Percentiles rank a stretch among this genome's conserved stretches.
Conservation (phyloP, 2,113 vertebrate species). For the Caracal caracal region DNA sequence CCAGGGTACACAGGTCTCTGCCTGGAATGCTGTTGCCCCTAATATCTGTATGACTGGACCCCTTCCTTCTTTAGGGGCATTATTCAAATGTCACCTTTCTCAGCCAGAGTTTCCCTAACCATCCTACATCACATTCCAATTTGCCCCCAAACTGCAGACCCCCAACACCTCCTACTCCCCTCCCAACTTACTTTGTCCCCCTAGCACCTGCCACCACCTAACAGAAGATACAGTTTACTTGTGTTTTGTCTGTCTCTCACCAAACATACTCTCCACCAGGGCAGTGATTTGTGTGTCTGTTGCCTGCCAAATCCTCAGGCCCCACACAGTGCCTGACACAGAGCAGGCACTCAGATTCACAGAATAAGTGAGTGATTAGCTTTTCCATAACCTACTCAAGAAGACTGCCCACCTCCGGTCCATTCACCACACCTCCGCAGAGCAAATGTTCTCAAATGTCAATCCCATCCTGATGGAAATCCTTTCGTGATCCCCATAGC, state of each 20-base stretch:
- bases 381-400: neutral
- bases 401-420: neutral
- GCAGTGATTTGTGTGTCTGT: neutral
- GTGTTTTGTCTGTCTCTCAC: neutral
- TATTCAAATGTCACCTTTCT: neutral
- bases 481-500: neutral
- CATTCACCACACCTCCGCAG: neutral
- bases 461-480: neutral
- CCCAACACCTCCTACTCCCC: neutral
- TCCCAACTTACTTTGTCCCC: neutral
- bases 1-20: neutral
- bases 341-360: neutral
- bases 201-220: neutral
- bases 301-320: neutral
- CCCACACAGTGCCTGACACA: neutral
- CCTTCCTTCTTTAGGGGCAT: neutral
- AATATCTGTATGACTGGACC: neutral
- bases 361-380: neutral
- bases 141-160: neutral
- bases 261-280: neutral
- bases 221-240: neutral
- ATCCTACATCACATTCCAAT: neutral
- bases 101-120: neutral
- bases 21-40: neutral
- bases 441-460: neutral